Conservation (phyloP, 2,113 vertebrate species). For the Hydrolagus affinis region DNA sequence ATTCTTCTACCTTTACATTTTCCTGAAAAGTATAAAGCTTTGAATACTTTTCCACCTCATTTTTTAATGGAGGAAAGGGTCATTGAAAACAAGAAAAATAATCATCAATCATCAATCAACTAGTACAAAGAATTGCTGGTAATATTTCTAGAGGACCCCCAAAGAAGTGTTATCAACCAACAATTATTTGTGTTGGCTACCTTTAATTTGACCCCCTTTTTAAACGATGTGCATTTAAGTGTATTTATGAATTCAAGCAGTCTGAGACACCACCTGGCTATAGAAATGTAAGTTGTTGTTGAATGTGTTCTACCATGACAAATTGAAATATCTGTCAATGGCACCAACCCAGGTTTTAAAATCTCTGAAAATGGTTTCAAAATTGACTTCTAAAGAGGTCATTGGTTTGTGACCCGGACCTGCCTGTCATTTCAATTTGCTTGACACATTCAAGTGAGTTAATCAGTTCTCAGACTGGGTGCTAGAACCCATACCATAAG, state of each 20-base stretch:
- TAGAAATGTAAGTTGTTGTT: too few species aligned
- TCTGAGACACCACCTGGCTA: too few species aligned
- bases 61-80: background rate
- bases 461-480: background rate
- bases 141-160: constrained; percentile 2
- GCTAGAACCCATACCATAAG: background rate
- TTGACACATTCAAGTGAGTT: background rate
- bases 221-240: background rate
- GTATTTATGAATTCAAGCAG: too few species aligned
- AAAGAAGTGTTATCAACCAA: constrained; percentile 12
- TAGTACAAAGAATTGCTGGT: background rate
- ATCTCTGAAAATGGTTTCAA: background rate
- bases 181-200: constrained; percentile 3
- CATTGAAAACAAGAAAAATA: constrained; percentile 21
- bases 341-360: background rate
- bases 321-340: background rate
- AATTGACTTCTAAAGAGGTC: background rate
- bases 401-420: background rate
- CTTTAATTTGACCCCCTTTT: background rate
- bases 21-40: constrained; percentile 1
- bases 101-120: constrained; percentile 28
- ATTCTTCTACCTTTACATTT: constrained; percentile 1
- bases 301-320: background rate
- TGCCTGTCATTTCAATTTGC: background rate
- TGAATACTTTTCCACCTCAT: constrained; percentile 7